These are phyloP conservation scores for Cirrhinus molitorella DNA, from an alignment of 2,797 vertebrate species.

Conservation along the genomic window DNA sequence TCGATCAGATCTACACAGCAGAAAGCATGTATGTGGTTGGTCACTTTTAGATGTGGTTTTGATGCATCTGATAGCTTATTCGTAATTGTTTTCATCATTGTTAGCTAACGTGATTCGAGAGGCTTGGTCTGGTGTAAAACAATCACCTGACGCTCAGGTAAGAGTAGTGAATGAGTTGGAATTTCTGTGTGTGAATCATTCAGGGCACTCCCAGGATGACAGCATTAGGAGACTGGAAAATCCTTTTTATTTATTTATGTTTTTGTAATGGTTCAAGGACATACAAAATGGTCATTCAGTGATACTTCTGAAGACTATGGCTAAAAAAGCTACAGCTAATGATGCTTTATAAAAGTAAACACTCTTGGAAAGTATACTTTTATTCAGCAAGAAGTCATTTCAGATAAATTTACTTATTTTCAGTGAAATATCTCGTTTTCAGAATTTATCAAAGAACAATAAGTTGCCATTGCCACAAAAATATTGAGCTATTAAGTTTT, in stretches of 20 bases:
- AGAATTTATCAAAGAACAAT: neutral
- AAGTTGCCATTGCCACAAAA: neutral
- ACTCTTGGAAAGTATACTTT: neutral
- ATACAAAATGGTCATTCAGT: too few relatives aligned
- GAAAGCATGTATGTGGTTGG: neutral
- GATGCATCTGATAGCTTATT: neutral
- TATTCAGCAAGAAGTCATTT: neutral
- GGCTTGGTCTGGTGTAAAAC: neutral
- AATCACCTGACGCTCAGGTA: neutral
- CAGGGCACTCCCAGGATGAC: neutral
- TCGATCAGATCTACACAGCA: neutral
- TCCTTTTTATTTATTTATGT: too few relatives aligned
- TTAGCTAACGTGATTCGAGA: neutral
- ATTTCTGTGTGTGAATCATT: neutral
- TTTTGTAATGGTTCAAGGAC: too few relatives aligned
- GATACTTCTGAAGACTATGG: neutral
- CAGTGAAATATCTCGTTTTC: neutral
- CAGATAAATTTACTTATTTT: too few relatives aligned
- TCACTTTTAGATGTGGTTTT: constrained; percentile 1
- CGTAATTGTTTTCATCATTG: neutral
- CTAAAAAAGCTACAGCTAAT: neutral
- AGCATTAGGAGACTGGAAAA: neutral
- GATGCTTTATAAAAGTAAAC: neutral
- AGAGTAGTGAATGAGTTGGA: neutral
- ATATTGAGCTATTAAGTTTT: too few relatives aligned